Evolutionary conservation across 2,113 vertebrate species (phyloP).

Genomic region (Struthio camelus): DNA sequence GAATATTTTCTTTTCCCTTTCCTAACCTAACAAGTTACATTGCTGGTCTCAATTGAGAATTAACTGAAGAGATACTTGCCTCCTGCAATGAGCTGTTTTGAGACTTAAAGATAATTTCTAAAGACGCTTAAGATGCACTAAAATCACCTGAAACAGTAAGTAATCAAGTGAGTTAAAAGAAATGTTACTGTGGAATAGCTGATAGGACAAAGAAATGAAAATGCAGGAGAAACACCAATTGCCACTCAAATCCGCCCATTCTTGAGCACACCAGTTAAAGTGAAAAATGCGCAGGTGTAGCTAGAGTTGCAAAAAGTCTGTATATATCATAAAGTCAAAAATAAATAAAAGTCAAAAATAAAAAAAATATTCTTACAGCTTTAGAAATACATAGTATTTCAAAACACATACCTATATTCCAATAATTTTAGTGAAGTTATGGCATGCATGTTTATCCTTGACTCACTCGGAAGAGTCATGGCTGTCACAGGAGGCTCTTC

Average conservation of each 20-base stretch:
- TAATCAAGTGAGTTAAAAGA: background rate
- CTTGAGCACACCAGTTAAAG: background rate
- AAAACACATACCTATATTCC: slow-evolving; percentile 83
- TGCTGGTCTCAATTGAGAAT: background rate
- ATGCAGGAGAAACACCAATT: background rate
- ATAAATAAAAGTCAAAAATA: accelerated
- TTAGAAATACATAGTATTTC: background rate
- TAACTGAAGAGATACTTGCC: background rate
- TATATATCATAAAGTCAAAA: accelerated
- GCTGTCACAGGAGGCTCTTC: slow-evolving; percentile 77
- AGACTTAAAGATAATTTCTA: background rate
- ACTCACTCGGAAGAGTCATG: slow-evolving; percentile 92
- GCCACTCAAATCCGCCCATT: background rate
- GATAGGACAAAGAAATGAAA: background rate
- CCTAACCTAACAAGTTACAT: background rate
- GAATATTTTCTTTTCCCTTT: background rate
- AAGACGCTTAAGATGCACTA: background rate
- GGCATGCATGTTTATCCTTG: slow-evolving; percentile 81
- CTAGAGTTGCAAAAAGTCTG: background rate
- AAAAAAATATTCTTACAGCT: background rate
- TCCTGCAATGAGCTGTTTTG: background rate
- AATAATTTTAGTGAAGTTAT: slow-evolving; percentile 84
- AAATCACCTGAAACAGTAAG: background rate
- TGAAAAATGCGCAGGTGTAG: background rate
- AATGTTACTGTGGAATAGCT: background rate